These are phyloP conservation scores for Tiliacea citrago DNA, from an alignment of 2,888 invertebrate genomes.

Conservation along the genomic window DNA sequence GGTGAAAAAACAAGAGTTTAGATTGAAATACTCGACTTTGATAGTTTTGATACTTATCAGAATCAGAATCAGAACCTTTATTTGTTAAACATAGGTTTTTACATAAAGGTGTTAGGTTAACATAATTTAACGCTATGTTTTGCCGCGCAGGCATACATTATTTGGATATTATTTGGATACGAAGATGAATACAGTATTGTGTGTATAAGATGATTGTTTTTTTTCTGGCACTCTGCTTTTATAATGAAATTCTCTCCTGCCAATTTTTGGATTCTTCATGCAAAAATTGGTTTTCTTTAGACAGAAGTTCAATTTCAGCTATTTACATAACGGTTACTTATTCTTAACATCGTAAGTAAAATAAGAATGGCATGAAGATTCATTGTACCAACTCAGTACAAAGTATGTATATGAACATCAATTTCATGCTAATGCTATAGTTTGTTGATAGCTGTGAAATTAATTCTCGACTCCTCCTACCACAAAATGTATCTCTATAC, in stretches of 20 bases:
- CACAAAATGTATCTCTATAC: neutral
- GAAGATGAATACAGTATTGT: slow-evolving; percentile 12
- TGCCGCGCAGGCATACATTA: too few species aligned
- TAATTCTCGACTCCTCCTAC: neutral
- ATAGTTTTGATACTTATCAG: slow-evolving; percentile 28
- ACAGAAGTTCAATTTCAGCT: neutral
- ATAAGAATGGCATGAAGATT: neutral
- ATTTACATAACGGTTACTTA: neutral
- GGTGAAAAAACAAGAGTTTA: slow-evolving; percentile 34
- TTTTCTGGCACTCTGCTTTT: neutral
- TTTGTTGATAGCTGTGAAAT: slow-evolving; percentile 40
- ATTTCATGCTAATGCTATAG: slow-evolving; percentile 29
- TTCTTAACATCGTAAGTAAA: neutral
- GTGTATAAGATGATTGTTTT: neutral
- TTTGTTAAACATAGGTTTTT: too few species aligned
- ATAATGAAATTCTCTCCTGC: neutral
- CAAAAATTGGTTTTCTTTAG: neutral
- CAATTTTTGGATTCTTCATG: neutral
- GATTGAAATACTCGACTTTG: slow-evolving; percentile 40
- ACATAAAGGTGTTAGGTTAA: too few species aligned
- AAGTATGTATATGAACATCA: slow-evolving; percentile 2
- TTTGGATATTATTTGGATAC: slow-evolving; percentile 29
- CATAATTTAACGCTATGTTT: too few species aligned
- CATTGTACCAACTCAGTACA: neutral
- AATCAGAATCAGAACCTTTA: too few species aligned